Percentiles rank a stretch among this genome's conserved stretches.
Evolutionary conservation across 2,888 invertebrate genomes (phyloP).

Genomic region (Drosophila hamatofila): DNA sequence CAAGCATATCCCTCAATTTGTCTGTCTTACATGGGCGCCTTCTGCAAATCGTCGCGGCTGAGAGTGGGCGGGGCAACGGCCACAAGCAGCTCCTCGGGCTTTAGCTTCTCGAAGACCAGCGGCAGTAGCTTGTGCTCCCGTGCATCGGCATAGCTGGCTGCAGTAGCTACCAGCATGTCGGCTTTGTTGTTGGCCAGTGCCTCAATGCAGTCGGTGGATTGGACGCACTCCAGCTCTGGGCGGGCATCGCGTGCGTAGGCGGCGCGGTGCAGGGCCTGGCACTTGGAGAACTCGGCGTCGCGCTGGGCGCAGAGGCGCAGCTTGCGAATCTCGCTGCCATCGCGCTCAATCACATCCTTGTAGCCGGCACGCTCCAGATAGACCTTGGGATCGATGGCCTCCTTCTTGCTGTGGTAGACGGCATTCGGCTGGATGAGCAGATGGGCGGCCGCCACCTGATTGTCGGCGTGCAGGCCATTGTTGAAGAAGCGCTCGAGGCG

Average conservation of each 20-base stretch:
- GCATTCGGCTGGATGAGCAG: constrained; percentile 88
- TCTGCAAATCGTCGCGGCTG: constrained; percentile 72
- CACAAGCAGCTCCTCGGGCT: constrained; percentile 76
- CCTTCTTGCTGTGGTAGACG: constrained; percentile 86
- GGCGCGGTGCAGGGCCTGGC: constrained; percentile 89
- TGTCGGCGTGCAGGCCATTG: constrained; percentile 82
- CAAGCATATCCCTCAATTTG: too few species aligned
- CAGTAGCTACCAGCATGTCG: constrained; percentile 75
- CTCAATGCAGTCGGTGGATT: constrained; percentile 86
- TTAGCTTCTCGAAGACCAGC: constrained; percentile 81
- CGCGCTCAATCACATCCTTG: constrained; percentile 90
- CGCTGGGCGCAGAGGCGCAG: constrained; percentile 89
- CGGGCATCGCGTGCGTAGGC: constrained; percentile 92
- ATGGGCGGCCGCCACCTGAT: constrained; percentile 85
- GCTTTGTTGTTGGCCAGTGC: constrained; percentile 76
- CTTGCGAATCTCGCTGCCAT: constrained; percentile 89
- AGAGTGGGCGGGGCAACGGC: constrained; percentile 81
- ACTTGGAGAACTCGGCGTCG: constrained; percentile 90
- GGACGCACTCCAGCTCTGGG: constrained; percentile 92
- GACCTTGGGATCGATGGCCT: constrained; percentile 86
- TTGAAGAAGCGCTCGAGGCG: constrained; percentile 83
- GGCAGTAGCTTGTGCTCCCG: constrained; percentile 75
- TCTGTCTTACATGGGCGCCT: constrained; percentile 80
- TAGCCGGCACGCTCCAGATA: constrained; percentile 89
- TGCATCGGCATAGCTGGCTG: constrained; percentile 73